phyloP scores from a whole-genome alignment of 2,888 invertebrate species.

The Himalopsyche tibetana region DNA sequence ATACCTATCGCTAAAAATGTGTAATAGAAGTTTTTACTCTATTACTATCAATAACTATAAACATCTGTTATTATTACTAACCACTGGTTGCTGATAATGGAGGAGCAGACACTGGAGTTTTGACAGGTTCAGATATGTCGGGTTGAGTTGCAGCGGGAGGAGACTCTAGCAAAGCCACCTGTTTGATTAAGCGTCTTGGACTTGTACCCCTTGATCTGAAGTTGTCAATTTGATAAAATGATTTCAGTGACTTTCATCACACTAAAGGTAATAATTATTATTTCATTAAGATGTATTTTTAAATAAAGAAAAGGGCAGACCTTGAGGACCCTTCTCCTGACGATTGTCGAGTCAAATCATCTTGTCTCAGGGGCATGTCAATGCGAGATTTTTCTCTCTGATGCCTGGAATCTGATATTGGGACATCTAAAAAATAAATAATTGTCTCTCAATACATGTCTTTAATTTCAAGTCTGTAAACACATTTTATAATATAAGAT shows the following conservation, averaged over 20 bases:
- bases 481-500: too few species aligned
- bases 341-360: constrained; percentile 63
- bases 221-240: background rate
- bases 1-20: too few species aligned
- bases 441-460: too few species aligned
- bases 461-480: too few species aligned
- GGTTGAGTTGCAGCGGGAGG: constrained; percentile 72
- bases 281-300: too few species aligned
- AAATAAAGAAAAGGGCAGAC: constrained; percentile 24
- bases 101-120: constrained; percentile 61
- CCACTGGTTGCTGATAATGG: constrained; percentile 58
- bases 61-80: background rate
- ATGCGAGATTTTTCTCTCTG: constrained; percentile 53
- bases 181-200: constrained; percentile 82
- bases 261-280: background rate
- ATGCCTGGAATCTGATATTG: constrained; percentile 24
- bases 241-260: too few species aligned
- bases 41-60: background rate
- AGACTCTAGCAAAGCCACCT: constrained; percentile 82
- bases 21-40: too few species aligned
- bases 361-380: constrained; percentile 57
- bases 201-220: constrained; percentile 76
- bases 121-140: constrained; percentile 66
- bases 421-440: constrained; percentile 65
- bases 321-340: constrained; percentile 65